phyloP scores from a whole-genome alignment of 2,888 invertebrate species.

The Dolichopus griseipennis region DNA sequence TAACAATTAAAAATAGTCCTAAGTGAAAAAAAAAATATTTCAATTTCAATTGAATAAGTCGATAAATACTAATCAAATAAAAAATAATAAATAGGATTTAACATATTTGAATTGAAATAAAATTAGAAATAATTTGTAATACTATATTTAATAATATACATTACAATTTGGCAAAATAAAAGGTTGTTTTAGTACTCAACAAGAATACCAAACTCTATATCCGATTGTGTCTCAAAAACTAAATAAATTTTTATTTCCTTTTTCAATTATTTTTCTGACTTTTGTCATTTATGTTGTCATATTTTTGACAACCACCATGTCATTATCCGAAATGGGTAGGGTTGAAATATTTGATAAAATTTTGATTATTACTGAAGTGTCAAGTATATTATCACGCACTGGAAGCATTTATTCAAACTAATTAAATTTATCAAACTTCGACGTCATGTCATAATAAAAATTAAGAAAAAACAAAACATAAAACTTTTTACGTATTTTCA shows the following conservation, averaged over 20 bases:
- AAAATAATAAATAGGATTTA: not conserved
- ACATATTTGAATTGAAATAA: not conserved
- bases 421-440: too few relatives aligned
- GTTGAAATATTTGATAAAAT: too few relatives aligned
- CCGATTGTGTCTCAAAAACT: not conserved
- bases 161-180: not conserved
- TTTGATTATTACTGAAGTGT: too few relatives aligned
- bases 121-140: not conserved
- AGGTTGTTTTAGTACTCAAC: not conserved
- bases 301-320: too few relatives aligned
- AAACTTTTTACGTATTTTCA: too few relatives aligned
- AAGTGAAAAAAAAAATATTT: not conserved
- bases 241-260: not conserved
- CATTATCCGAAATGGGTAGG: too few relatives aligned
- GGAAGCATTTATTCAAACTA: too few relatives aligned
- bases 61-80: not conserved
- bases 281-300: too few relatives aligned
- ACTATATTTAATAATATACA: not conserved
- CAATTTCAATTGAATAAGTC: not conserved
- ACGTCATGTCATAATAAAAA: too few relatives aligned
- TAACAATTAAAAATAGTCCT: not conserved
- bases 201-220: not conserved
- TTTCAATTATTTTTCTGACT: not conserved
- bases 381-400: too few relatives aligned
- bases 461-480: too few relatives aligned